phyloP scores from a whole-genome alignment of 1,140 invertebrate species.

The Piezodorus guildinii region DNA sequence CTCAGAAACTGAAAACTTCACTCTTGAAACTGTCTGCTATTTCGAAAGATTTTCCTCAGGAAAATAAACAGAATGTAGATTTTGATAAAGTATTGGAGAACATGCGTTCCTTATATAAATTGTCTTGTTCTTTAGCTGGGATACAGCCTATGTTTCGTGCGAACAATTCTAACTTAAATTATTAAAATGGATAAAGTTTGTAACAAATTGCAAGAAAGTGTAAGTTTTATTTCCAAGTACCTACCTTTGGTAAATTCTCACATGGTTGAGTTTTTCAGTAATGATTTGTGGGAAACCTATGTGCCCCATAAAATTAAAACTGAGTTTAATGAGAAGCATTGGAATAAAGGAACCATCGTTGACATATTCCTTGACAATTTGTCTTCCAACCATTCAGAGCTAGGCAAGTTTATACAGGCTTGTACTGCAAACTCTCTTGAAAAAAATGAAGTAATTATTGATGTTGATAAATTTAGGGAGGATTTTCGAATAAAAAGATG shows the following conservation, averaged over 20 bases:
- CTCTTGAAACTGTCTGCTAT: constrained; percentile 3
- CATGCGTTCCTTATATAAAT: constrained; percentile 32
- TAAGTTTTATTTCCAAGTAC: constrained; percentile 44
- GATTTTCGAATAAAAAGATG: constrained; percentile 34
- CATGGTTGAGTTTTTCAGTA: constrained; percentile 66
- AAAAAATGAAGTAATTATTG: not conserved
- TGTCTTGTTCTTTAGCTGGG: constrained; percentile 31
- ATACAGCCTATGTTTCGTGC: constrained; percentile 26
- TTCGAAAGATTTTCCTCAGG: constrained; percentile 11
- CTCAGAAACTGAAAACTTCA: not conserved
- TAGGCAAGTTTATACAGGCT: constrained; percentile 9
- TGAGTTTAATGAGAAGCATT: constrained; percentile 37
- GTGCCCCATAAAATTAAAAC: constrained; percentile 42
- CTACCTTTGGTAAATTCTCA: constrained; percentile 58
- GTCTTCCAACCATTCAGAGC: not conserved
- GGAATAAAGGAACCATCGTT: not conserved
- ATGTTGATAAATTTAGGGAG: constrained; percentile 28
- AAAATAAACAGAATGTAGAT: constrained; percentile 10
- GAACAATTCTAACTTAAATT: constrained; percentile 9
- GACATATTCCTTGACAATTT: not conserved
- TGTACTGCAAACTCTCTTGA: constrained; percentile 32
- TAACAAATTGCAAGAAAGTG: constrained; percentile 39
- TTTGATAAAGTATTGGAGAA: constrained; percentile 26
- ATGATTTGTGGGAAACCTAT: constrained; percentile 50
- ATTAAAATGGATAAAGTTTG: constrained; percentile 2